Evolutionary conservation across 1,140 invertebrate species (phyloP).

Genomic region (Phthorimaea operculella): DNA sequence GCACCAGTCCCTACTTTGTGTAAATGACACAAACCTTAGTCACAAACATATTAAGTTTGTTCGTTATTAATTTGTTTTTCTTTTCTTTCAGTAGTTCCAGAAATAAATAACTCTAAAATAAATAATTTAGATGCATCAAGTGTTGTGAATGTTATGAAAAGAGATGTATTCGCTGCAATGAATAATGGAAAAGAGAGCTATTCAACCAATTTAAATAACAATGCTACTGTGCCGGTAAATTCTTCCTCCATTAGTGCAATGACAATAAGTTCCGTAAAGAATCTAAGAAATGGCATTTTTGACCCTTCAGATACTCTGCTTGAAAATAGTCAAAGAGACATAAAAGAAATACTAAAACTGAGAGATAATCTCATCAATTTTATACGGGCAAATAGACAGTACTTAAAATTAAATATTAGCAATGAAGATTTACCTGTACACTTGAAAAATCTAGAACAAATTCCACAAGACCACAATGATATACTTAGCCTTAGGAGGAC

Average conservation of each 20-base stretch:
- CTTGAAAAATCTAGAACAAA: slow-evolving; percentile 23
- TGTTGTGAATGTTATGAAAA: background rate
- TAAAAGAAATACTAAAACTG: slow-evolving; percentile 21
- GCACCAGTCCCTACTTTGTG: too few species aligned
- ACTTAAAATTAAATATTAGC: slow-evolving; percentile 7
- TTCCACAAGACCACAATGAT: slow-evolving; percentile 13
- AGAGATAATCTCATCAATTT: slow-evolving; percentile 19
- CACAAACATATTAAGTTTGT: too few species aligned
- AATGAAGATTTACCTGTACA: background rate
- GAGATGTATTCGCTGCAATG: background rate
- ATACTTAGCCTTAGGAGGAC: slow-evolving; percentile 7
- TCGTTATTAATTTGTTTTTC: too few species aligned
- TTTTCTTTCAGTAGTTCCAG: too few species aligned
- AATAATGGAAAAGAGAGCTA: background rate
- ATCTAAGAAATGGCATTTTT: slow-evolving; percentile 10
- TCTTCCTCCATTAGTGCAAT: too few species aligned
- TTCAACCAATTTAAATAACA: background rate
- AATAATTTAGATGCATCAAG: background rate
- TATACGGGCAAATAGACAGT: slow-evolving; percentile 1
- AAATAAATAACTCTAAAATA: too few species aligned
- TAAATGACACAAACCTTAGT: too few species aligned
- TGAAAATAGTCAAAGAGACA: slow-evolving; percentile 25
- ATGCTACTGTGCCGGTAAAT: background rate
- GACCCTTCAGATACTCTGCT: slow-evolving; percentile 24
- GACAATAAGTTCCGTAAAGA: background rate